Evolutionary conservation across 2,888 invertebrate genomes (phyloP), one percentile per base, ranked within the genome.

Genomic region (Sarcophaga subvicina): DNA sequence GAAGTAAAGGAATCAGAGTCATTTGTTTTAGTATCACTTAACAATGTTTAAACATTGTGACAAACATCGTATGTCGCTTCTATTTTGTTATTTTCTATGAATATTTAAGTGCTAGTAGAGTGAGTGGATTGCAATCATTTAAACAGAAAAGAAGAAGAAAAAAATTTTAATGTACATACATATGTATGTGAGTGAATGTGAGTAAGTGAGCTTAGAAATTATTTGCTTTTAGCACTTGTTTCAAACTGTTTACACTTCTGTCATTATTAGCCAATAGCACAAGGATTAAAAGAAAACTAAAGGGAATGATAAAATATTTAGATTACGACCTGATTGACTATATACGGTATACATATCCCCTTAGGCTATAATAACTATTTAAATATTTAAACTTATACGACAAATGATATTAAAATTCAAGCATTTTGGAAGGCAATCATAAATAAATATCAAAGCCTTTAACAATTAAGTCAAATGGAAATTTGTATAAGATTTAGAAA

Each of bases 61-160:
- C 60, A 83, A 77, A 59, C 70, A 12, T 71, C 76, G 59, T 60
- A 77, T 77, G 76, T 77, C 64, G 70, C 77, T 82, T 45, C 47
- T 78, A 64, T 45, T 37, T 69, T 71, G 83, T 60, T 60, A 78
- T 83, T 72, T 78, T 83, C 72, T 37, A 77, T 83, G 83, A 83
- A 78, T 83, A 78, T 78, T 83, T 4, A 83, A 83, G 67, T 77
- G 59, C 0, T 54, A 4, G 14, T 49, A 54, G 3, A 49, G 54
- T 54, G 71, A 82, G 71, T 83, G 77, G 17, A 82, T 78, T 77
- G 77, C 20, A 49, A 77, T 47, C 49, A 71, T 72, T 78, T 49
- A 73, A 83, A 49, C 49, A 54, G 14, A 49, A 14, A 49, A 11
- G 1, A 49, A 49, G 1, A 3, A 14, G 1, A 17, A 54, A 54